phyloP scores from a whole-genome alignment of 2,888 invertebrate genomes.

The Nebria salina region DNA sequence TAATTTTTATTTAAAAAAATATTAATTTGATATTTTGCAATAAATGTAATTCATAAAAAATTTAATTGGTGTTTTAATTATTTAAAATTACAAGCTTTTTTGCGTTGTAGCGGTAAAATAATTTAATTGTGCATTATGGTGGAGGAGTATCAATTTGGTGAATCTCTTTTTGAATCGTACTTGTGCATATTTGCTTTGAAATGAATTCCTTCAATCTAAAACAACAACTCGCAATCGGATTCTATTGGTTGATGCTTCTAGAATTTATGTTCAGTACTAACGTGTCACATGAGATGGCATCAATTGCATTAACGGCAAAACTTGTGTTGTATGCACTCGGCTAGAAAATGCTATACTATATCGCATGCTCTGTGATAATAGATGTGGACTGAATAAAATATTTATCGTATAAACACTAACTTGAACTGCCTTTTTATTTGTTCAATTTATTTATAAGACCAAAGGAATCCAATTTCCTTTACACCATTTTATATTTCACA shows the following conservation, averaged over 20 bases:
- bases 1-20: no score
- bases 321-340: not conserved
- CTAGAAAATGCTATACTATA: conserved; percentile 12
- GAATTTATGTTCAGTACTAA: conserved; percentile 8
- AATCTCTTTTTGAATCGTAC: no score
- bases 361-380: not conserved
- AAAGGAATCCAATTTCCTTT: not conserved
- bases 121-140: no score
- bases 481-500: not conserved
- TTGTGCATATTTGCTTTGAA: not conserved
- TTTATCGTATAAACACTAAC: not conserved
- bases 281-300: conserved; percentile 16
- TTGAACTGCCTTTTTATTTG: not conserved
- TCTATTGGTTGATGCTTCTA: not conserved
- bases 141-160: no score
- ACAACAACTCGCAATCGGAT: not conserved
- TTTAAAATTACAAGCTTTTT: no score
- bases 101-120: no score
- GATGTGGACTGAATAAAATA: not conserved
- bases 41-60: no score
- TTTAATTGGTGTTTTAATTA: no score
- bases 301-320: conserved; percentile 21
- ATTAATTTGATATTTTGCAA: no score
- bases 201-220: not conserved
- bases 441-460: not conserved